A percentile compares a stretch with the other conserved stretches of the same genome.
Conservation (phyloP, 2,888 invertebrate genomes). For the Diaphora mendica region DNA sequence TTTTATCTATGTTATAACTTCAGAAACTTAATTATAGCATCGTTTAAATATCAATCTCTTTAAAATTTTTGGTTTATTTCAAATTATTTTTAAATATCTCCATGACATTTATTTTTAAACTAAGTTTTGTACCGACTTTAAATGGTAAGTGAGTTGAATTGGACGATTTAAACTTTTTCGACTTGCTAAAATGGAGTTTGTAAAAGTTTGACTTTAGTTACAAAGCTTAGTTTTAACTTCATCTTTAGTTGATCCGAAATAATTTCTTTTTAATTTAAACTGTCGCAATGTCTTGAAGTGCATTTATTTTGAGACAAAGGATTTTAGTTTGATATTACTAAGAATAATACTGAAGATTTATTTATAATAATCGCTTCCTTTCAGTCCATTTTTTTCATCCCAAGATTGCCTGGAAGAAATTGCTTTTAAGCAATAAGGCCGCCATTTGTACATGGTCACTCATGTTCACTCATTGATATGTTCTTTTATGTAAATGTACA, state of each 20-base stretch:
- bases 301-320: background rate
- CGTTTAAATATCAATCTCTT: background rate
- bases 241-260: background rate
- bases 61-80: background rate
- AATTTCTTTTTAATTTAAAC: slow-evolving; percentile 8
- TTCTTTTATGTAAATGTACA: no score
- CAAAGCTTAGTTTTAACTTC: background rate
- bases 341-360: no score
- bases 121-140: background rate
- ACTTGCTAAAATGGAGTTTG: slow-evolving; percentile 9
- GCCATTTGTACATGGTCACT: no score
- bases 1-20: background rate
- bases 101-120: background rate
- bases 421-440: no score
- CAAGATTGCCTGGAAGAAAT: no score
- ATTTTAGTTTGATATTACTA: background rate
- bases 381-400: no score
- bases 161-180: background rate
- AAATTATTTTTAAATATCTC: background rate
- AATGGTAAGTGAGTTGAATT: background rate
- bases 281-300: background rate
- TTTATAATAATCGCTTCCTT: no score
- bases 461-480: no score
- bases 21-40: background rate
- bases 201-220: slow-evolving; percentile 3